Evolutionary conservation across 2,888 invertebrate species (phyloP), one percentile per base, ranked within the genome.

Genomic region (Ceraclea dissimilis): DNA sequence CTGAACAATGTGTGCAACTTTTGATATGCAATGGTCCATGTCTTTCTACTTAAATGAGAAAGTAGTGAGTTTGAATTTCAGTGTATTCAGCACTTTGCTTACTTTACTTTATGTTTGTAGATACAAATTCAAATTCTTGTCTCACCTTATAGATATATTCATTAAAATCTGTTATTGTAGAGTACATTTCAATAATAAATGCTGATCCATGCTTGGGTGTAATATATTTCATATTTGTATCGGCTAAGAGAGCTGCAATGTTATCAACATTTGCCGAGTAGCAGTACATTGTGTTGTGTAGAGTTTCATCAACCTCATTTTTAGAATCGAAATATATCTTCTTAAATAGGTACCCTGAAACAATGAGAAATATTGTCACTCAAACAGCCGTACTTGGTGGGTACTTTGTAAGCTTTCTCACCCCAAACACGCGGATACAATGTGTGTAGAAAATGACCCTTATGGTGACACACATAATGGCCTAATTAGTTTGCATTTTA

Each of bases 241-340:
- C 79, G 1, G 73, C 71, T 4, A 85, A 67, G 47, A 85, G 60
- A 2, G 81, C 77, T 1, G 81, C 79, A 1, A 85, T 75, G 0
- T 82, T 80, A 4, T 80, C 78, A 11, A 84, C 84, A 60, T 84
- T 83, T n/a, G 79, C 82, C 19, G 81, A 79, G 49, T 79, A 80
- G 11, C n/a, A 13, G 16, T 39, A 39, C 39, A 39, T 39, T 16
- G 16, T 56, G 1, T 67, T 70, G 52, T 67, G 72, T 1, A 64
- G 63, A 2, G 63, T 61, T 34, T 73, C 65, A 4, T 39, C 39
- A 16, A 39, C 39, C n/a, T 13, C 39, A 13, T 39, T 16, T 66
- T 75, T 72, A 1, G 75, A 74, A 63, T 81, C 79, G 10, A 71
- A 71, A 49, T 80, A 71, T 60, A 84, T 78, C 64, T 79, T 77